A percentile compares a stretch with the other conserved stretches of the same genome.
Evolutionary conservation across 2,797 vertebrate species (phyloP).

Genomic region (Pseudocheirus occidentalis): DNA sequence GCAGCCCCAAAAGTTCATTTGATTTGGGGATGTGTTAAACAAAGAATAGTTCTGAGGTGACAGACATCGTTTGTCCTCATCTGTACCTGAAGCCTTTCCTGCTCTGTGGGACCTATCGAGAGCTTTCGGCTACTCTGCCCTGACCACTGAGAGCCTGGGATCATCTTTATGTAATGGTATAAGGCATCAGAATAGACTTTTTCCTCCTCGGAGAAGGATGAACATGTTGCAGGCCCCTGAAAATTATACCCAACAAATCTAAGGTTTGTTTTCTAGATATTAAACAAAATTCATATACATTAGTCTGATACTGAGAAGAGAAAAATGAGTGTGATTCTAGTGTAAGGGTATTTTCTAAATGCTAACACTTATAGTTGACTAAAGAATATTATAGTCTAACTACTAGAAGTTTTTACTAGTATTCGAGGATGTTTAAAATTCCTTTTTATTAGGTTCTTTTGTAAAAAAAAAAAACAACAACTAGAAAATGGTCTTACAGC

Average conservation of each 20-base stretch:
- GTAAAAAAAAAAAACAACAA: neutral
- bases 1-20: neutral
- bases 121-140: too few relatives aligned
- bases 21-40: neutral
- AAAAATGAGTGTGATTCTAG: conserved; percentile 45
- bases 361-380: conserved; percentile 18
- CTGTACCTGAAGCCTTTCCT: too few relatives aligned
- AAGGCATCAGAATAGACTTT: neutral
- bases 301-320: conserved; percentile 26
- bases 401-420: conserved; percentile 41
- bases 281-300: conserved; percentile 29
- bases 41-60: neutral
- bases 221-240: neutral
- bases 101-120: too few relatives aligned
- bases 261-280: conserved; percentile 27
- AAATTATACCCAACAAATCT: conserved; percentile 2
- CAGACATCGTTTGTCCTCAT: neutral
- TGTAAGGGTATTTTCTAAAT: conserved; percentile 9
- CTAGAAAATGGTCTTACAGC: neutral
- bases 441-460: conserved; percentile 40
- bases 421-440: conserved; percentile 39
- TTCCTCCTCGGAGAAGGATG: too few relatives aligned
- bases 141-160: neutral
- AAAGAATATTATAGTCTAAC: conserved; percentile 26
- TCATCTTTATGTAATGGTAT: neutral